Percentiles rank a stretch among this genome's conserved stretches.
Evolutionary conservation across 2,888 invertebrate genomes (phyloP).

Genomic region (Terebella lapidaria): DNA sequence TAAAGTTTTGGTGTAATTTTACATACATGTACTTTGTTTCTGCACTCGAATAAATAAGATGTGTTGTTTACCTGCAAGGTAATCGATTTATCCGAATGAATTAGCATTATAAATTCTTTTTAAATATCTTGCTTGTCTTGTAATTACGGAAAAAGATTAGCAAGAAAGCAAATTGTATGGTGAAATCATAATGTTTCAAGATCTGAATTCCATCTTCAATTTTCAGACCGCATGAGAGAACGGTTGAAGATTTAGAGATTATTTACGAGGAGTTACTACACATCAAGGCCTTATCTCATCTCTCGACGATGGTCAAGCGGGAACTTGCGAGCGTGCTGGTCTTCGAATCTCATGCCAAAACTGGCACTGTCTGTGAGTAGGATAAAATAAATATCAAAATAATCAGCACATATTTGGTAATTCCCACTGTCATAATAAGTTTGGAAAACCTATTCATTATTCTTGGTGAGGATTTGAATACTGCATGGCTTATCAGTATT

Average conservation of each 20-base stretch:
- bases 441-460: too few species aligned
- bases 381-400: too few species aligned
- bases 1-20: neutral
- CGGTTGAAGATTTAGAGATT: constrained; percentile 72
- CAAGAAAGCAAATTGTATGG: too few species aligned
- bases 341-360: constrained; percentile 73
- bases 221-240: constrained; percentile 68
- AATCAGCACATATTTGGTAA: too few species aligned
- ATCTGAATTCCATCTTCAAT: neutral
- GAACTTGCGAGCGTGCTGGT: constrained; percentile 74
- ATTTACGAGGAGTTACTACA: constrained; percentile 79
- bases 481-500: neutral
- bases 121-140: too few species aligned
- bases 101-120: too few species aligned
- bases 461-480: neutral
- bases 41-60: neutral
- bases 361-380: constrained; percentile 57
- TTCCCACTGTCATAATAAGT: too few species aligned
- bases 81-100: too few species aligned
- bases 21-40: neutral
- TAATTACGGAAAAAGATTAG: too few species aligned
- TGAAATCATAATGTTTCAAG: too few species aligned
- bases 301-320: constrained; percentile 75
- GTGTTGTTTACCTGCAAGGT: neutral
- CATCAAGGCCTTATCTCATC: constrained; percentile 74